Base-by-base conservation (phyloP, 1,140 invertebrate species). In the Trichoplusia ni region DNA sequence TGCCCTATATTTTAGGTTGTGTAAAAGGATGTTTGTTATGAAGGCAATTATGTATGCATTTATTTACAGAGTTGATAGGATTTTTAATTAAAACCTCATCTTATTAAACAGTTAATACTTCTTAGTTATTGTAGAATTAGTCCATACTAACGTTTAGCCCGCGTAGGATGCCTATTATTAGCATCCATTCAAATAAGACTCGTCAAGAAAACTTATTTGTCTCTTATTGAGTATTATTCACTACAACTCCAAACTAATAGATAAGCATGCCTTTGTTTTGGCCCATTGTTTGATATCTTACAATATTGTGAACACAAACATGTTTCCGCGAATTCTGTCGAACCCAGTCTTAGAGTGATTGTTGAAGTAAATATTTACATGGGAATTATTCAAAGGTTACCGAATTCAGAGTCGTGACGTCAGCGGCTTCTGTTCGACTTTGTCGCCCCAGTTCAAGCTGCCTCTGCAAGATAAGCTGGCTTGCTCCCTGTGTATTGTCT, bases 401-500 rank as follows among this genome's bases (percentile, higher is more conserved):
- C n/a, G 27, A 59, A 44, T 7, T 60, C 25, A 58, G 54, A 46
- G n/a, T 60, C 27, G 16, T 59, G 56, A 47, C 56, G 18, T 60
- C 40, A 60, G 47, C 35, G 42, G 42, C 40, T 31, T 49, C 23
- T 49, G 46, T 25, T 35, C 40, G 56, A 35, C 42, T 29, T 58
- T 38, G 35, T 29, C 27, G 58, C 38, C 42, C 51, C 42, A 56
- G 44, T 51, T 63, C 44, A 56, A 25, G 31, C 69, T 64, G 69
- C 33, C 38, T 35, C 29, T 47, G 60, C 49, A 51, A 71, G 69
- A 71, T 70, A 70, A 70, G 59, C 59, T 40, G 44, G 60, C 35
- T 60, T 67, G 21, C 64, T 67, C 49, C 14, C 31, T 18, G 53
- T 49, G 54, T 35, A 63, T 64, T 67, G 69, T 71, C 60, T 70